These are phyloP conservation scores for Mus minutoides DNA, from an alignment of 2,797 vertebrate species.

Conservation along the genomic window DNA sequence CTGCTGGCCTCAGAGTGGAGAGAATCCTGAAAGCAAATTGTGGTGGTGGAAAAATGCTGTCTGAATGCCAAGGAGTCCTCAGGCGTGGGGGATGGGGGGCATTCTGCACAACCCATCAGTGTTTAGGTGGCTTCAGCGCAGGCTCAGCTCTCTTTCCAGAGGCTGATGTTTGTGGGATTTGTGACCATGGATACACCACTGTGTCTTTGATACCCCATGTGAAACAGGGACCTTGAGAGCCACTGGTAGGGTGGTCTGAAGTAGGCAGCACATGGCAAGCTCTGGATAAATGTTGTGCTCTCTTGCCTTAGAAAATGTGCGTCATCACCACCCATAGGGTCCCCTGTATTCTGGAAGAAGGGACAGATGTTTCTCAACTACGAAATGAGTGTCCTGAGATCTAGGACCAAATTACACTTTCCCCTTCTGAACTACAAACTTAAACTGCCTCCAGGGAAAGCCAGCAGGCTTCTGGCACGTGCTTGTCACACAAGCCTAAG, in stretches of 20 bases:
- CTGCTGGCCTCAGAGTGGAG: neutral
- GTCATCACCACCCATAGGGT: fast-evolving
- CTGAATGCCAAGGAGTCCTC: neutral
- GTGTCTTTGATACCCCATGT: neutral
- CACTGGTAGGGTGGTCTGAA: neutral
- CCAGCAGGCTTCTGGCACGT: neutral
- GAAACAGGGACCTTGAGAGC: neutral
- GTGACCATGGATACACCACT: neutral
- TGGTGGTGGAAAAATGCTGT: neutral
- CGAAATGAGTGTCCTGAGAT: neutral
- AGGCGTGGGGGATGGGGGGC: neutral
- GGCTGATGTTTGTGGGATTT: neutral
- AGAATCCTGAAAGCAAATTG: constrained; percentile 47
- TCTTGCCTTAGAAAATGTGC: neutral
- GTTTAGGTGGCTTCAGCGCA: fast-evolving
- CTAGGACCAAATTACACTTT: neutral
- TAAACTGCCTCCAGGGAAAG: neutral
- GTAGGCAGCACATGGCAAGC: fast-evolving
- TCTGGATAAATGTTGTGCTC: neutral
- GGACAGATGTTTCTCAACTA: fast-evolving
- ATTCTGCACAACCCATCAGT: fast-evolving
- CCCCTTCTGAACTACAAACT: neutral
- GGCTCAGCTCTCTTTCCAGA: neutral
- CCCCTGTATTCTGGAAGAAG: neutral
- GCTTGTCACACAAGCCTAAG: neutral